Evolutionary conservation across 1,140 invertebrate species (phyloP).

Genomic region (Drosophila funebris): DNA sequence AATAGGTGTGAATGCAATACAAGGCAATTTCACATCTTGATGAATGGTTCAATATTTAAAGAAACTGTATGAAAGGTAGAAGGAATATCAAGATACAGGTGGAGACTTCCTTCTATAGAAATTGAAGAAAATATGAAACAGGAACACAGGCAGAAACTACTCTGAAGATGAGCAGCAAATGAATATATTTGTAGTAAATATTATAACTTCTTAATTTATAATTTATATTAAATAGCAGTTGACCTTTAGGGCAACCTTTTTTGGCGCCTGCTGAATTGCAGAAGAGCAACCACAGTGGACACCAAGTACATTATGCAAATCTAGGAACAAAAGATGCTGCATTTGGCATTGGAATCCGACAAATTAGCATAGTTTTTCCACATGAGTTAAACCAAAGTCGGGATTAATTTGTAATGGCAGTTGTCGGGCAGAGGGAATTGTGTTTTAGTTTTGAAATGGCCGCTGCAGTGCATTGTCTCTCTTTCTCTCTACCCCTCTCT

Average conservation of each 20-base stretch:
- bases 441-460: constrained; percentile 4
- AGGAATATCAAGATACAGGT: no score
- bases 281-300: constrained; percentile 35
- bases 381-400: constrained; percentile 68
- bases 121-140: no score
- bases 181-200: neutral
- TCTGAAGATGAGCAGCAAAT: neutral
- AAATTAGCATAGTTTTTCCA: constrained; percentile 80
- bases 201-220: neutral
- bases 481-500: neutral
- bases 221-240: constrained; percentile 17
- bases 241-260: neutral
- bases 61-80: no score
- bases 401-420: constrained; percentile 63
- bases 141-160: no score
- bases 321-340: constrained; percentile 44
- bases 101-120: no score
- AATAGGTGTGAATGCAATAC: no score
- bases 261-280: constrained; percentile 10
- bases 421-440: neutral
- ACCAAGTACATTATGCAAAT: constrained; percentile 71
- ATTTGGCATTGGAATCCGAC: constrained; percentile 38
- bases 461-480: constrained; percentile 8
- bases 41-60: no score
- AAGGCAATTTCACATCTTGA: no score